Base-by-base conservation (phyloP, 2,888 invertebrate species). In the Sarcophaga subvicina region DNA sequence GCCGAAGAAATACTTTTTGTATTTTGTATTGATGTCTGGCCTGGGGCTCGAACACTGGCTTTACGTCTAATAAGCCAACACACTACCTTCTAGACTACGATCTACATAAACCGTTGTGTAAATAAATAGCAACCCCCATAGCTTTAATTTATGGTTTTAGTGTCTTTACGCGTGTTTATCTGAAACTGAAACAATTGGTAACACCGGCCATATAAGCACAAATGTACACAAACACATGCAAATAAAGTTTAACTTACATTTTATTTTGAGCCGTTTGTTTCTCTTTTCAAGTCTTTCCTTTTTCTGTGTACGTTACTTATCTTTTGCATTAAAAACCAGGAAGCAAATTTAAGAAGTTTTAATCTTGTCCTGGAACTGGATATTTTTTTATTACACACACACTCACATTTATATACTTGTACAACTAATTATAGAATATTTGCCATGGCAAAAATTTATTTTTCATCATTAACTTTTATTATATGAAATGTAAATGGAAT, bases 261-360 rank as follows among this genome's bases (percentile, higher is more conserved):
- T 67, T 47, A n/a, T n/a, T 67, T 67, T 79, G 47, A 69, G 47
- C 81, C 20, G 81, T 81, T 84, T 87, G 11, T 75, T 81, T 80
- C 72, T 80, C 37, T 45, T 84, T 47, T 71, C 14, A 49, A 47
- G 60, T 78, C 54, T 69, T 62, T 78, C 5, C 67, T 66, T 11
- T 14, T 49, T 14, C 8, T 49, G 49, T 17, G 54, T 54, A 54
- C 17, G 37, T 25, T 70, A 62, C 45, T 81, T 69, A 75, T 67
- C 69, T 63, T 82, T 79, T 76, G 69, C 63, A 76, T 64, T 37
- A 37, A 37, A 76, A 83, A 87, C 77, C 87, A 87, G 87, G 87
- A 87, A 87, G 81, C 81, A 87, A 82, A 82, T 59, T 67, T 63
- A 76, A 87, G 79, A 76, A 78, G 66, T 47, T 82, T 54, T 75